Evolutionary conservation across 2,113 vertebrate genomes (phyloP).

Genomic region (Collichthys lucidus): DNA sequence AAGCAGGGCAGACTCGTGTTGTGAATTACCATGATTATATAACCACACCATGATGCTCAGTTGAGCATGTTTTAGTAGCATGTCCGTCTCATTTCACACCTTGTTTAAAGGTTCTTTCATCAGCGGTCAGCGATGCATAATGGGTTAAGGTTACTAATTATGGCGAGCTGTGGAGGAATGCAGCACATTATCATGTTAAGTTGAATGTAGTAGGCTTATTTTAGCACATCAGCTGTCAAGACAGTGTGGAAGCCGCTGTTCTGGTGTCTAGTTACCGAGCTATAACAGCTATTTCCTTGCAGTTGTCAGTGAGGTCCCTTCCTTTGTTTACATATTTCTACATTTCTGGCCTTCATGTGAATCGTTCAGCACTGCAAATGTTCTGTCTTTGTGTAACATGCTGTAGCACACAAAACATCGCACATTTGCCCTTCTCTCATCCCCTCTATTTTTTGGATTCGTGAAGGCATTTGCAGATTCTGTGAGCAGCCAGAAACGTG

Average conservation of each 20-base stretch:
- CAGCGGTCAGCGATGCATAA: constrained; percentile 13
- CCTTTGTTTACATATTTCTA: constrained; percentile 6
- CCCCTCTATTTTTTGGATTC: constrained; percentile 26
- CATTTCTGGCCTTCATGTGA: constrained; percentile 14
- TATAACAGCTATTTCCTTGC: constrained; percentile 1
- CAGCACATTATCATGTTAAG: neutral
- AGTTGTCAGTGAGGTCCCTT: neutral
- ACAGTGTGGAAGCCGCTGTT: constrained; percentile 2
- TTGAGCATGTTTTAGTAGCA: constrained; percentile 37
- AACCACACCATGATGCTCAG: constrained; percentile 36
- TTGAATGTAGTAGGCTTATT: neutral
- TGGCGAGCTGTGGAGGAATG: constrained; percentile 18
- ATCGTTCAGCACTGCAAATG: neutral
- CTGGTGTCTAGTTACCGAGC: constrained; percentile 18
- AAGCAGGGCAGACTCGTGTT: constrained; percentile 36
- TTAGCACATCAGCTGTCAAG: neutral
- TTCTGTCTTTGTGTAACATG: neutral
- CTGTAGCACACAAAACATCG: neutral
- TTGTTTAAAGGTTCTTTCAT: constrained; percentile 19
- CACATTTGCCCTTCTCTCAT: neutral
- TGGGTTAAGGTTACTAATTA: constrained; percentile 8
- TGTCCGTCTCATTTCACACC: constrained; percentile 44
- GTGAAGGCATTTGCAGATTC: constrained; percentile 87
- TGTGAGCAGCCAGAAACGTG: constrained; percentile 86
- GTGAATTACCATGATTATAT: constrained; percentile 56